Conservation (phyloP, 1,140 invertebrate genomes). For the Diorhabda sublineata region DNA sequence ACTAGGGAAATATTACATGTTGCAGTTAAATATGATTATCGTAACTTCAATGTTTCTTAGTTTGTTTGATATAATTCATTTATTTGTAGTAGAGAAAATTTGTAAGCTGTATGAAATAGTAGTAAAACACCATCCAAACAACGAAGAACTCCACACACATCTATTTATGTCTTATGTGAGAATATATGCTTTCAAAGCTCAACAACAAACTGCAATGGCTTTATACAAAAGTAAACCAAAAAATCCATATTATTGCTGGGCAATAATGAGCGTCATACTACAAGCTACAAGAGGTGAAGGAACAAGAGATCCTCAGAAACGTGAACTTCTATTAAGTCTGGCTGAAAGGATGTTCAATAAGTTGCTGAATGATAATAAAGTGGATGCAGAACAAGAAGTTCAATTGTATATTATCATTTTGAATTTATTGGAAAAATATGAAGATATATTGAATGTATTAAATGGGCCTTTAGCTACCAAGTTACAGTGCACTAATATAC, state of each 20-base stretch:
- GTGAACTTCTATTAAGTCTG: slow-evolving; percentile 69
- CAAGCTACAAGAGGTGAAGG: slow-evolving; percentile 61
- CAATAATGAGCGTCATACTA: slow-evolving; percentile 92
- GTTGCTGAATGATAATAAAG: slow-evolving; percentile 81
- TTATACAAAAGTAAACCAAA: slow-evolving; percentile 89
- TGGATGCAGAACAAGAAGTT: slow-evolving; percentile 91
- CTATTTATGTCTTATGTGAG: slow-evolving; percentile 95
- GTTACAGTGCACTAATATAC: slow-evolving; percentile 57
- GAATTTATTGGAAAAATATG: slow-evolving; percentile 77
- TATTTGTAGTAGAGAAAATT: slow-evolving; percentile 73
- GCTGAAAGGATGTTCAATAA: slow-evolving; percentile 87
- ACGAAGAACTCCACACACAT: slow-evolving; percentile 89
- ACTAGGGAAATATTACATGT: too few relatives aligned
- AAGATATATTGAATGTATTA: slow-evolving; percentile 76
- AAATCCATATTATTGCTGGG: slow-evolving; percentile 97
- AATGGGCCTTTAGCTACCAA: slow-evolving; percentile 67
- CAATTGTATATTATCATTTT: slow-evolving; percentile 88
- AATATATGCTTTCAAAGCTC: slow-evolving; percentile 83
- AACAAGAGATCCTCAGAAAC: slow-evolving; percentile 51
- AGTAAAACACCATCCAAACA: slow-evolving; percentile 75
- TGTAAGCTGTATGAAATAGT: slow-evolving; percentile 87
- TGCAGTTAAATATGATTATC: too few relatives aligned
- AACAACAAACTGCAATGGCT: slow-evolving; percentile 82
- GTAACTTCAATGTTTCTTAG: too few relatives aligned
- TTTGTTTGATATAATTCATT: too few relatives aligned